Base-by-base conservation (phyloP, 2,888 invertebrate species). In the Netelia inedita region DNA sequence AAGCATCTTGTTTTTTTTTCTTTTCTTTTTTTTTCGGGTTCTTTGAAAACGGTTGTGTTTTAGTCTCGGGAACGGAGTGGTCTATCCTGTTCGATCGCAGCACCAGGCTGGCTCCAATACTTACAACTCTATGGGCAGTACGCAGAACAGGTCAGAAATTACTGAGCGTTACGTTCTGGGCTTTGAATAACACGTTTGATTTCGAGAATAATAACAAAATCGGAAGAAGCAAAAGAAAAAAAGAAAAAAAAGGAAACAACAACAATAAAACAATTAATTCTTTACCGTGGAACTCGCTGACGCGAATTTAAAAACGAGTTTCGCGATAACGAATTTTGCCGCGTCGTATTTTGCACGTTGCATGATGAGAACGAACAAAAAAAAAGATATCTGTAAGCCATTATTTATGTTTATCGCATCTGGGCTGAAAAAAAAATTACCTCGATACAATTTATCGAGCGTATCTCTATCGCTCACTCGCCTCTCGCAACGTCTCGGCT, bases 41-140 rank as follows among this genome's bases (percentile, higher is more conserved):
- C 10, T 69, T 68, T 82, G 66, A 89, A 90, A 90, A 92, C 90
- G 89, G 89, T 90, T 93, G 89, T 94, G 94, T 94, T 95, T 94
- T 96, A 98, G 98, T 97, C 95, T 96, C 95, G 98, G 98, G 94
- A 97, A 98, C 95, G 98, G 98, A 95, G 96, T 97, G 94, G 96
- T 95, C 94, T 98, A 95, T 95, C 97, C 97, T 91, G 97, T 97
- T 94, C 96, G 97, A 92, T 95, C 96, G 91, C 95, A 95, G 92
- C 95, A 95, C 93, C 96, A 97, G 94, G 95, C 95, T 93, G 95
- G 95, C 91, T 94, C 95, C 93, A 95, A 95, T 94, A 95, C 95
- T 92, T 98, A 98, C 96, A 96, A 98, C 95, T 97, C 98, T 91
- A 98, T 98, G 98, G 98, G 97, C 95, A 96, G 96, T 94, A 97